A percentile compares a stretch with the other conserved stretches of the same genome.
Conservation (phyloP, 2,113 vertebrate genomes). For the Grallaria varia region DNA sequence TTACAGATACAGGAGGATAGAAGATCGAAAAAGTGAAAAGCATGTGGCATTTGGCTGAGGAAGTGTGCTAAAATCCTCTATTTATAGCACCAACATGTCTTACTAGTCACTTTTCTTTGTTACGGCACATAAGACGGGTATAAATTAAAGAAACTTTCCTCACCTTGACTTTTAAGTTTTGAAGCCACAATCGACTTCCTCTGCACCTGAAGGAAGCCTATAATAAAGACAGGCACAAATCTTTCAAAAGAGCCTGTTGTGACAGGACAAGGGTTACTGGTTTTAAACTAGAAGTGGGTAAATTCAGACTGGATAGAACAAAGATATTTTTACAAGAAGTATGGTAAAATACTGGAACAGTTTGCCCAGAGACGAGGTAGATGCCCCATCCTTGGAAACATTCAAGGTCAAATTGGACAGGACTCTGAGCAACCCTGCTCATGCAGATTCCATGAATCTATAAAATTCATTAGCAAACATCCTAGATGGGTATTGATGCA, state of each 20-base stretch:
- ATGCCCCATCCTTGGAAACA: background rate
- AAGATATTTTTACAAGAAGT: background rate
- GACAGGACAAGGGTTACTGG: accelerated
- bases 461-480: background rate
- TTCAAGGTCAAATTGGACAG: accelerated
- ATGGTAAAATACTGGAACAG: background rate
- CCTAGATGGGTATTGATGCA: background rate
- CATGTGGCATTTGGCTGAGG: background rate
- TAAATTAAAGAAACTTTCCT: background rate
- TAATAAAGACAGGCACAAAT: background rate
- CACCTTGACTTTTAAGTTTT: background rate
- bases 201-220: too few relatives aligned
- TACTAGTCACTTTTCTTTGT: background rate
- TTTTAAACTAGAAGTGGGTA: background rate
- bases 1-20: background rate
- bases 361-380: background rate
- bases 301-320: background rate
- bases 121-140: background rate
- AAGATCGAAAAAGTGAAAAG: background rate
- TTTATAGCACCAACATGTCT: background rate
- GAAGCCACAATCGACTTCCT: background rate
- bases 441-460: background rate
- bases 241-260: background rate
- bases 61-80: background rate
- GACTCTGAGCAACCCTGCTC: background rate